Base-by-base conservation (phyloP, 2,797 vertebrate species). In the Carduelis carduelis region DNA sequence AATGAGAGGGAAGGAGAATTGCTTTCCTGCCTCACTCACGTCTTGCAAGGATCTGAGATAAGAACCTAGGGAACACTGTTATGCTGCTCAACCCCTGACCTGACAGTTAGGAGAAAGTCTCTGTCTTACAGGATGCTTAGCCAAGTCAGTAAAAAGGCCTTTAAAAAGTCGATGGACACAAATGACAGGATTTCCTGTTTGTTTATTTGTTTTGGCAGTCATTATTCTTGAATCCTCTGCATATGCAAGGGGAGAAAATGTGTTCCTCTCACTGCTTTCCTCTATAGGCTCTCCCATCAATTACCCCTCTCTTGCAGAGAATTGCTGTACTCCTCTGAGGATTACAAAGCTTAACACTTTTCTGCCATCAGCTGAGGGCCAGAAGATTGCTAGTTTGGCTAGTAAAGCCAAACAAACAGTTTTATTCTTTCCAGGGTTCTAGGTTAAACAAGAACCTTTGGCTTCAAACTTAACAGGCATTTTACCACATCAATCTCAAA, bases 141-240 rank as follows among this genome's bases (percentile, higher is more conserved):
- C 81, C 77, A 90, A 92, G 52, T 89, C 78, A 72, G 35, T 82
- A 70, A 72, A 94, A 76, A 92, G 57, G 52, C 32, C 34, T 57
- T 82, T 32, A n/a, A 50, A 76, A 90, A 90, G 43, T 81, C 6
- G 1, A 41, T 76, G 39, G 66, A 70, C 2, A 1, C 76, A 65
- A 30, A 32, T 43, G 47, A 66, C 55, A 72, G 77, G 59, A 87
- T 94, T 94, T 95, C 86, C 83, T 94, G 50, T 84, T 78, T 56
- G 14, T 56, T 86, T 81, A 49, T 77, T 95, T 89, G 41, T 37
- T 91, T 93, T 92, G 91, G 50, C 77, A 82, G 24, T 74, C 3
- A 2, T 53, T 30, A 1, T 92, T 89, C n/a, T 53, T 66, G 35
- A 87, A 68, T 84, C 39, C 12, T 50, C 28, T 44, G 22, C 26